phyloP scores from a whole-genome alignment of 2,797 vertebrate genomes.

The Artibeus lituratus region DNA sequence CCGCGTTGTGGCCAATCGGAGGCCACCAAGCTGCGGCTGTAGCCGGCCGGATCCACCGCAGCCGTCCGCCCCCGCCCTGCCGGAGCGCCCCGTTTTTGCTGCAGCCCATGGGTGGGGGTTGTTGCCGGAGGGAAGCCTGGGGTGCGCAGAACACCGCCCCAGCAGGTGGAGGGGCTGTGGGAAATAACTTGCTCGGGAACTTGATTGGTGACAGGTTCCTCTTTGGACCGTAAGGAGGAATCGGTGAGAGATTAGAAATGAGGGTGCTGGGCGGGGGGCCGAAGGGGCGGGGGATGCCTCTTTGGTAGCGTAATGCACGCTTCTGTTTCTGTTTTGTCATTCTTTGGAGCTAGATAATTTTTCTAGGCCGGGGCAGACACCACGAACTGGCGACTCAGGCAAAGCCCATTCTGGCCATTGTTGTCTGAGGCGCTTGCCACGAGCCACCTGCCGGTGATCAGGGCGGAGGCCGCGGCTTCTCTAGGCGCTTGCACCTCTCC shows the following conservation, averaged over 20 bases:
- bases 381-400: neutral
- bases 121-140: constrained; percentile 42
- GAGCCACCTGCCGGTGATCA: constrained; percentile 45
- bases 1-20: constrained; percentile 79
- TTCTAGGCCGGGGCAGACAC: neutral
- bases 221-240: neutral
- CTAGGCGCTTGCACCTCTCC: neutral
- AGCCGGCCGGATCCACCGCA: constrained; percentile 47
- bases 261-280: too few relatives aligned
- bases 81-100: constrained; percentile 37
- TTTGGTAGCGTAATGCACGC: neutral
- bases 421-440: neutral
- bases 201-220: neutral
- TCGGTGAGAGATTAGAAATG: neutral
- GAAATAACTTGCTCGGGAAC: constrained; percentile 59
- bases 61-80: constrained; percentile 61
- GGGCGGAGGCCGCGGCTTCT: neutral
- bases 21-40: constrained; percentile 52
- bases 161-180: constrained; percentile 33
- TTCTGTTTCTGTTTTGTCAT: neutral
- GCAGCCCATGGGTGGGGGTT: constrained; percentile 44
- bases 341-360: neutral
- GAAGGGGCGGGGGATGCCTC: neutral
- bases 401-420: constrained; percentile 19
- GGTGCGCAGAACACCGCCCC: neutral